Percentiles rank a stretch among this genome's conserved stretches.
phyloP scores from a whole-genome alignment of 2,888 invertebrate genomes.

The Torymus texanus region DNA sequence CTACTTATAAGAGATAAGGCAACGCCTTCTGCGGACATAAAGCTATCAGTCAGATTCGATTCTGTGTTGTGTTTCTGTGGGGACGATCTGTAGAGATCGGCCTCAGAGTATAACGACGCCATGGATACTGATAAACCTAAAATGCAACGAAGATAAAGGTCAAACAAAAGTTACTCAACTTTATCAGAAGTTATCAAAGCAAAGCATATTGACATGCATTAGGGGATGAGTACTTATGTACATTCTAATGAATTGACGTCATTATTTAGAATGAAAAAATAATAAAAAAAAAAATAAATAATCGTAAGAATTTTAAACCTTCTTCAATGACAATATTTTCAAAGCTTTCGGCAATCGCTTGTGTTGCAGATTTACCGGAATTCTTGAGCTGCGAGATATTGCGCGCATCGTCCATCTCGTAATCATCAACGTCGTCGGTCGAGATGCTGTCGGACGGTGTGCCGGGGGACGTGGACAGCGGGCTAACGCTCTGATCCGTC shows the following conservation, averaged over 20 bases:
- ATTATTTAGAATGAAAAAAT: too few relatives aligned
- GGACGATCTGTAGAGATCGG: slow-evolving; percentile 74
- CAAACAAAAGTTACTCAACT: too few relatives aligned
- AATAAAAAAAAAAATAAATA: too few relatives aligned
- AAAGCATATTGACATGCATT: too few relatives aligned
- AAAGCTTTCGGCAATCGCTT: neutral
- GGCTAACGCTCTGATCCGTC: slow-evolving; percentile 77
- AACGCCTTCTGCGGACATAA: slow-evolving; percentile 85
- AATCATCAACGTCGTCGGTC: slow-evolving; percentile 77
- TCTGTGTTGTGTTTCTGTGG: slow-evolving; percentile 74
- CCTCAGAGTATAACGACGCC: slow-evolving; percentile 81
- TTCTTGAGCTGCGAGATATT: slow-evolving; percentile 74
- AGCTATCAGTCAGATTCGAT: slow-evolving; percentile 73
- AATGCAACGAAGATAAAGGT: slow-evolving; percentile 1
- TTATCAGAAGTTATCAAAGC: slow-evolving; percentile 1
- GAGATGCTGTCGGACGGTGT: slow-evolving; percentile 75
- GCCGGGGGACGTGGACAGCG: slow-evolving; percentile 76
- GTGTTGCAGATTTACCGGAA: slow-evolving; percentile 57
- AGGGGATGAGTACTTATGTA: too few relatives aligned
- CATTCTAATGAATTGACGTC: too few relatives aligned
- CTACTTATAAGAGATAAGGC: slow-evolving; percentile 85
- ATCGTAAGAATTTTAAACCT: too few relatives aligned
- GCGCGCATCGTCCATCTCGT: slow-evolving; percentile 76
- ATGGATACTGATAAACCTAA: slow-evolving; percentile 79
- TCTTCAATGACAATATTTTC: too few relatives aligned